Percentiles rank a stretch among this genome's conserved stretches.
Conservation (phyloP, 2,797 vertebrate species). For the Alca torda region DNA sequence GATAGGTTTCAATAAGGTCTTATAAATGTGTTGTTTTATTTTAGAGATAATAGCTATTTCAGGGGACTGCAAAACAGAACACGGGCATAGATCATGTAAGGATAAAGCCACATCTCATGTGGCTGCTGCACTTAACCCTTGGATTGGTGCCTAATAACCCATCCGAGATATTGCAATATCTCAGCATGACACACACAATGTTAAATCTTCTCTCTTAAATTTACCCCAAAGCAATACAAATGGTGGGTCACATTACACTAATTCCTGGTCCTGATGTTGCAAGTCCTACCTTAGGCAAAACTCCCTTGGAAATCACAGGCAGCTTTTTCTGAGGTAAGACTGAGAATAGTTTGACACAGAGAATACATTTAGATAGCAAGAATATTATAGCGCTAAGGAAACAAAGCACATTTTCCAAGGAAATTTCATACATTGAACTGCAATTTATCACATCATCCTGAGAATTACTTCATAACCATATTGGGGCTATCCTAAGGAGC, state of each 20-base stretch:
- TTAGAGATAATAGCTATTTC: neutral
- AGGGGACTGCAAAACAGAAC: neutral
- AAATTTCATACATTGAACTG: neutral
- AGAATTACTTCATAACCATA: neutral
- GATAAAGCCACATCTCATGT: constrained; percentile 66
- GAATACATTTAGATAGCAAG: neutral
- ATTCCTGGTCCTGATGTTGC: constrained; percentile 66
- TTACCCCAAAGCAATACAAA: constrained; percentile 70
- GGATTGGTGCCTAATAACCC: constrained; percentile 65
- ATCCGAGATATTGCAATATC: constrained; percentile 70
- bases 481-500: neutral
- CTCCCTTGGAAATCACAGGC: constrained; percentile 36
- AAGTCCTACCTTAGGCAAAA: constrained; percentile 62
- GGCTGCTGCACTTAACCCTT: constrained; percentile 68
- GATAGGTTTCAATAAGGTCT: neutral
- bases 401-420: neutral
- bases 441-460: neutral
- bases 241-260: constrained; percentile 71
- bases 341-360: neutral
- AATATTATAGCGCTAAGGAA: neutral
- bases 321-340: constrained; percentile 2
- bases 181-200: constrained; percentile 68
- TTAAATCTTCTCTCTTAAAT: constrained; percentile 63
- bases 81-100: constrained; percentile 39
- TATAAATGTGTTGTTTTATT: neutral